Evolutionary conservation across 1,140 invertebrate genomes (phyloP).

Genomic region (Drosophila kikkawai): DNA sequence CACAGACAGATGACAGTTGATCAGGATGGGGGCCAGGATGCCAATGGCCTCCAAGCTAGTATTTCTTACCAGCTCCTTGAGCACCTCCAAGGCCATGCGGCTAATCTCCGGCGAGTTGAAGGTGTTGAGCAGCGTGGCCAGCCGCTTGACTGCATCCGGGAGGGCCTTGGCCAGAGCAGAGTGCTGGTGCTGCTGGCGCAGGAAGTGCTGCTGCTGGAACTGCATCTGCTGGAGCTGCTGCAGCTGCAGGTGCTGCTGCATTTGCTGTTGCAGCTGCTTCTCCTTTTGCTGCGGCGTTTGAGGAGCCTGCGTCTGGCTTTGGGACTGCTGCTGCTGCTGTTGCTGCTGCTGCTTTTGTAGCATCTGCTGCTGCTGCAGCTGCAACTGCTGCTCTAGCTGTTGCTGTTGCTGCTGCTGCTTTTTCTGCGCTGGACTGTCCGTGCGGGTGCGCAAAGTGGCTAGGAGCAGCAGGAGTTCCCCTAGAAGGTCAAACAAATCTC

Average conservation of each 20-base stretch:
- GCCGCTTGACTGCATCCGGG: constrained; percentile 92
- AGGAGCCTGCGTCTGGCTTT: constrained; percentile 56
- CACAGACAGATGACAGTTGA: constrained; percentile 93
- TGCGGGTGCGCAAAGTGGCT: constrained; percentile 71
- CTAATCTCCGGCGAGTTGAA: constrained; percentile 95
- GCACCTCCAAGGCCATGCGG: constrained; percentile 91
- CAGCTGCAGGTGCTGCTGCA: constrained; percentile 71
- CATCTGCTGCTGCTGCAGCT: constrained; percentile 73
- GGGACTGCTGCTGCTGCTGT: constrained; percentile 67
- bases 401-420: constrained; percentile 75
- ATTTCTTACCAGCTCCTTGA: constrained; percentile 94
- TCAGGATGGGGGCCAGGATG: constrained; percentile 92
- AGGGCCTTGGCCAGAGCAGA: constrained; percentile 90
- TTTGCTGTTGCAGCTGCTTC: constrained; percentile 72
- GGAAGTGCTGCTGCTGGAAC: constrained; percentile 76
- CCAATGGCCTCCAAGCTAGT: constrained; percentile 93
- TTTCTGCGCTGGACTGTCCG: constrained; percentile 70
- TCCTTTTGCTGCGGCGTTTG: constrained; percentile 74
- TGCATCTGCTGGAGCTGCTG: constrained; percentile 81
- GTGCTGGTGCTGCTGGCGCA: constrained; percentile 78
- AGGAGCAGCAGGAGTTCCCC: constrained; percentile 87
- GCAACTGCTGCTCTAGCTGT: constrained; percentile 69
- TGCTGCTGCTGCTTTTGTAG: constrained; percentile 71
- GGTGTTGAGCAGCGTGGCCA: constrained; percentile 95
- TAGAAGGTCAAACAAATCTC: constrained; percentile 93